These are phyloP conservation scores for Lutraria lutraria DNA, from an alignment of 2,888 invertebrate species.

Conservation along the genomic window DNA sequence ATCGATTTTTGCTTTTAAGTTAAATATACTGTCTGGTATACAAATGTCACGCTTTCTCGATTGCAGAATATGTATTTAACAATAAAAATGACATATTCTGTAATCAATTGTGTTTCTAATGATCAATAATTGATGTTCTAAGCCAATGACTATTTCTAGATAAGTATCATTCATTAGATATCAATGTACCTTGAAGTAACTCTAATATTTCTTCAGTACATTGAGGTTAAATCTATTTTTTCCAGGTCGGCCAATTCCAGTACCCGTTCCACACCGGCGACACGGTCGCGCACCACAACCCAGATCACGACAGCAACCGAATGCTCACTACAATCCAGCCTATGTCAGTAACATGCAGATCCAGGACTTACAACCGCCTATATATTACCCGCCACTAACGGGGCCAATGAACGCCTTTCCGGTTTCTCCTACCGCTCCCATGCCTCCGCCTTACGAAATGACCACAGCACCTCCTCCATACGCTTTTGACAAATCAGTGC, in stretches of 20 bases:
- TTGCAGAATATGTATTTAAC: no score
- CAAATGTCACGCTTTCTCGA: no score
- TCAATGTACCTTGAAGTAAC: no score
- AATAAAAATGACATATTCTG: no score
- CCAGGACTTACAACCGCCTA: conserved; percentile 3
- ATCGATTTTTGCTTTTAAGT: no score
- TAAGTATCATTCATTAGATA: no score
- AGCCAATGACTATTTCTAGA: no score
- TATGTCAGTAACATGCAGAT: conserved; percentile 46
- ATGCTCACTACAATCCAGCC: conserved; percentile 53
- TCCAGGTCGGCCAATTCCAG: conserved; percentile 25
- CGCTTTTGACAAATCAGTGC: conserved; percentile 36
- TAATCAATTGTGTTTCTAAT: no score
- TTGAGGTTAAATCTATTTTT: not conserved
- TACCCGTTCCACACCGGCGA: conserved; percentile 3
- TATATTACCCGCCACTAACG: conserved; percentile 30
- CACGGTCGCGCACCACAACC: not conserved
- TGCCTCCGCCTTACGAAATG: conserved; percentile 67
- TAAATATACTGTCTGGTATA: no score
- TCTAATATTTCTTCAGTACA: no score
- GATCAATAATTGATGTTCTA: no score
- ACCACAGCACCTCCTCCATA: conserved; percentile 60
- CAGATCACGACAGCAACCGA: conserved; percentile 5
- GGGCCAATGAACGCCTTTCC: conserved; percentile 24
- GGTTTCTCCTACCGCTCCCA: conserved; percentile 58